Base-by-base conservation (phyloP, 2,113 vertebrate genomes). In the Steatornis caripensis region DNA sequence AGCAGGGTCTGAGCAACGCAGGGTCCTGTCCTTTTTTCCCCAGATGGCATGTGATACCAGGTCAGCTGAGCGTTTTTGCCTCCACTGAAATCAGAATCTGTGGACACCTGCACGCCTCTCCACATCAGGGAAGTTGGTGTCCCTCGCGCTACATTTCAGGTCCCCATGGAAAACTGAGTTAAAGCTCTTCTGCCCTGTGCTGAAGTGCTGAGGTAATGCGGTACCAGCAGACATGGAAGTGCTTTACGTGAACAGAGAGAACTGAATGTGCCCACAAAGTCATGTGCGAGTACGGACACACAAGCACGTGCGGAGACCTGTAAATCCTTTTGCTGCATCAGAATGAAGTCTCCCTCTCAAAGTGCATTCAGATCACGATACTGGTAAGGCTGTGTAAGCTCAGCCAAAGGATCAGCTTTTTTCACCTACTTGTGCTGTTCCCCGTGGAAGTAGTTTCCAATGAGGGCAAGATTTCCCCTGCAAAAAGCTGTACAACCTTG, bases 11-110 rank as follows among this genome's bases (percentile, higher is more conserved):
- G 3, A 46, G 68, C 5, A 27, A 22, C 2, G 3, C 14, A 16
- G 21, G 12, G n/a, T 68, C 39, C 43, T 3, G 15, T 11, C 12
- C 9, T 36, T 74, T 48, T 61, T 77, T 19, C 5, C 32, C 48
- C 24, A 46, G 12, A 7, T 9, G 15, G 7, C 15, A 24, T 7
- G 9, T 1, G 1, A 16, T 16, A 12, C 11, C 9, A 17, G 7
- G 8, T 24, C 19, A 61, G 5, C 27, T 53, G 43, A 22, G 15
- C 24, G 36, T 4, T 29, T 57, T 55, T 69, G 13, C 8, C n/a
- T 86, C 24, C 20, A 17, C 15, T 37, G 72, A 70, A 54, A 49
- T 3, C 11, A 26, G 12, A 46, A 37, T 41, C 20, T 62, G 3
- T 20, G n/a, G 36, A 22, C 32, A 22, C 37, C 26, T 27, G 32